These are phyloP conservation scores for Gandaritis pyraliata DNA, from an alignment of 2,888 invertebrate species.

Conservation along the genomic window DNA sequence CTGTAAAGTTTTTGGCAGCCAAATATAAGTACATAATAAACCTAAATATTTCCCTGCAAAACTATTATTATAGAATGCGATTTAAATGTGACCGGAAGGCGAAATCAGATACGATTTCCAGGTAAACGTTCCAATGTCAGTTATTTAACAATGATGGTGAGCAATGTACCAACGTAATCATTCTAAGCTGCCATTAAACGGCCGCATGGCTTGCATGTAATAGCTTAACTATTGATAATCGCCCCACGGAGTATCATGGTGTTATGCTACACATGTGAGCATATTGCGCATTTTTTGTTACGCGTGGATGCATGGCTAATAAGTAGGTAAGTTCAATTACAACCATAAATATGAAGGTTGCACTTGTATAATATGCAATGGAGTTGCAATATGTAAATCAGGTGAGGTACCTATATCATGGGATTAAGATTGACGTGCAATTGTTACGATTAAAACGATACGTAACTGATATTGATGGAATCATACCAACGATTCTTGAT, in stretches of 20 bases:
- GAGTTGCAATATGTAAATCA: constrained; percentile 43
- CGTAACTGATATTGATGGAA: constrained; percentile 22
- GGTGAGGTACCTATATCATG: constrained; percentile 32
- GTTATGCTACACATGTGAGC: constrained; percentile 42
- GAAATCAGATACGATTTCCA: constrained; percentile 36
- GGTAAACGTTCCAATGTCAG: constrained; percentile 49
- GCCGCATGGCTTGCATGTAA: constrained; percentile 62
- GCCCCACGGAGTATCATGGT: constrained; percentile 39
- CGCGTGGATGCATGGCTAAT: constrained; percentile 48
- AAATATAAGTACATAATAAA: background rate
- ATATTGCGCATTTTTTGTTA: constrained; percentile 49
- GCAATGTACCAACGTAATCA: constrained; percentile 50
- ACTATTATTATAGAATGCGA: background rate
- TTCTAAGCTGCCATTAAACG: constrained; percentile 55
- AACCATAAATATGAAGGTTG: constrained; percentile 42
- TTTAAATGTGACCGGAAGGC: constrained; percentile 34
- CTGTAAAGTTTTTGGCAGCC: background rate
- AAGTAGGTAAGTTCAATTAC: constrained; percentile 37
- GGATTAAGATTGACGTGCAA: constrained; percentile 37
- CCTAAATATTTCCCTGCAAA: background rate
- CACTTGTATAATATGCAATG: constrained; percentile 43
- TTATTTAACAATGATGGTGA: constrained; percentile 50
- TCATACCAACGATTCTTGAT: constrained; percentile 7
- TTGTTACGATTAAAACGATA: constrained; percentile 33
- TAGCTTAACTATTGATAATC: constrained; percentile 56